These are phyloP conservation scores for Paraplagusia blochii DNA, from an alignment of 2,113 vertebrate species.

Conservation along the genomic window DNA sequence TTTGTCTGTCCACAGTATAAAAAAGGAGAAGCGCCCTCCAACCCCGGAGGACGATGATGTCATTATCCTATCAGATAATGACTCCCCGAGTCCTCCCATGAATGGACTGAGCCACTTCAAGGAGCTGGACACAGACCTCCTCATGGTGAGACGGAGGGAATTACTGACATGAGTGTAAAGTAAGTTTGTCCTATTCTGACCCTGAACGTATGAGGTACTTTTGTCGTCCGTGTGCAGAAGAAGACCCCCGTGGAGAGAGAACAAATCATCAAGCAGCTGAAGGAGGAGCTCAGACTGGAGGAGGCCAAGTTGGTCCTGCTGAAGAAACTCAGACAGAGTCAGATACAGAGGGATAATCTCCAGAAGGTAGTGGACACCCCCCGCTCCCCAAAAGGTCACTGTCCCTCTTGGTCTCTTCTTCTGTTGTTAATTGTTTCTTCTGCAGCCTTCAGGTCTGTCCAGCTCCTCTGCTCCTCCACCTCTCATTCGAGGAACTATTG, in stretches of 20 bases:
- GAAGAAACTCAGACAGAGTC: constrained; percentile 93
- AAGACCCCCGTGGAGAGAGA: constrained; percentile 87
- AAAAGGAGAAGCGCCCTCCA: constrained; percentile 80
- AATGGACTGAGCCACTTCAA: constrained; percentile 83
- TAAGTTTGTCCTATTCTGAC: too few relatives aligned
- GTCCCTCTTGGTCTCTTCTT: background rate
- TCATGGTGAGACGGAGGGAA: constrained; percentile 79
- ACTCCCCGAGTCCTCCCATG: constrained; percentile 84
- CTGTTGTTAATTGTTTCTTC: background rate
- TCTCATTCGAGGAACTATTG: constrained; percentile 83
- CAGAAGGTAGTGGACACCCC: constrained; percentile 80
- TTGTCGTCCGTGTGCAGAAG: constrained; percentile 72
- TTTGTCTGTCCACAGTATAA: constrained; percentile 72
- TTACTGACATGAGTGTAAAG: background rate
- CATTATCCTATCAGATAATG: constrained; percentile 90
- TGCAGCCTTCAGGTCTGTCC: constrained; percentile 79
- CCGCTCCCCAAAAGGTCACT: background rate
- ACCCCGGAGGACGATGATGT: constrained; percentile 83
- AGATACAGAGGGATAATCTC: constrained; percentile 87
- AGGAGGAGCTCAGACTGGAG: constrained; percentile 90
- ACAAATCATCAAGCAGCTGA: constrained; percentile 87
- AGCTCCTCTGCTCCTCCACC: constrained; percentile 85
- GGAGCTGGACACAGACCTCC: constrained; percentile 83
- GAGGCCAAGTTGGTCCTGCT: constrained; percentile 94
- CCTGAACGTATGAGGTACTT: background rate